Percentiles rank a stretch among this genome's conserved stretches.
Conservation (phyloP, 2,113 vertebrate genomes). For the Lagenorhynchus albirostris region DNA sequence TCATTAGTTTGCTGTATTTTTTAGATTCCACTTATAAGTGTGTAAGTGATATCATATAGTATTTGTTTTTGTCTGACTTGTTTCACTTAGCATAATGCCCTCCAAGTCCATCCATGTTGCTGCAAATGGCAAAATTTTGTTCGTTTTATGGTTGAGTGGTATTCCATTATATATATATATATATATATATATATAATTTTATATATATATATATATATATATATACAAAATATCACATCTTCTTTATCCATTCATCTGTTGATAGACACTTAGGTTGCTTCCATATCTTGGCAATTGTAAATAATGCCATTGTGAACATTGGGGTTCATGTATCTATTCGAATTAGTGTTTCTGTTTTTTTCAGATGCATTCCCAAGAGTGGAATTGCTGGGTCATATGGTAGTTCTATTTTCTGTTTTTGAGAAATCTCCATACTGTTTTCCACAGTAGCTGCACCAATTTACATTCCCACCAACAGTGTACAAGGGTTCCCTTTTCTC, state of each 20-base stretch:
- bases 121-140: background rate
- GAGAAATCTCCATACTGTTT: background rate
- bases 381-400: accelerated
- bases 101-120: background rate
- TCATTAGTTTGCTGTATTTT: background rate
- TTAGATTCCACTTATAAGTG: background rate
- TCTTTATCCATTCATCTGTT: background rate
- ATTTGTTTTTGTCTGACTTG: background rate
- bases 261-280: background rate
- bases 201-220: background rate
- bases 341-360: background rate
- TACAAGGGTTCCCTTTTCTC: background rate
- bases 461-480: background rate
- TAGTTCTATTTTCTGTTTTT: background rate
- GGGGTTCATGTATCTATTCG: no score
- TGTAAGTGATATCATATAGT: background rate
- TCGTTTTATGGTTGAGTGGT: background rate
- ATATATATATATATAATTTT: background rate
- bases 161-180: background rate
- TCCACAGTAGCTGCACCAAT: background rate
- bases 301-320: background rate
- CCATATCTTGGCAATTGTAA: background rate
- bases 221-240: background rate
- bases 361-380: background rate
- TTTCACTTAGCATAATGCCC: background rate